Evolutionary conservation across 2,888 invertebrate species (phyloP), one percentile per base, ranked within the genome.

Genomic region (Metallyticus violacea): DNA sequence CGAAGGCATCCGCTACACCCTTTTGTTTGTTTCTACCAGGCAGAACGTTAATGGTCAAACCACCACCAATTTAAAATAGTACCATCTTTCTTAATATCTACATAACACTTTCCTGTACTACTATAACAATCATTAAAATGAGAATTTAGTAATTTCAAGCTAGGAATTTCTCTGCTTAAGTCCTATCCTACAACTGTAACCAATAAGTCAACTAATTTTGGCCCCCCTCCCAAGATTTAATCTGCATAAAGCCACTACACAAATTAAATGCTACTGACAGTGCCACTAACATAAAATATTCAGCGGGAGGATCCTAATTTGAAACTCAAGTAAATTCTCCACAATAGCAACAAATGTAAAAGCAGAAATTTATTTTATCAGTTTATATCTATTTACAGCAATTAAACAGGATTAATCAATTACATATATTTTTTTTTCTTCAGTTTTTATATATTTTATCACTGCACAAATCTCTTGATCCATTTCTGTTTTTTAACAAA

Each of bases 31-130:
- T 83, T 15, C n/a, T 27, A 83, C 62, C 82, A 81, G 29, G 40
- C 40, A 81, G 22, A 22, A 28, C 40, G 40, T 81, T 81, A 81
- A 81, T 40, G 29, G 27, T 81, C 40, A 29, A 30, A 81, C 81
- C 81, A 30, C 81, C 81, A 81, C 81, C 81, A 26, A 40, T 81
- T 40, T 81, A 81, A 81, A 81, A 81, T 30, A 81, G n/a, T n/a
- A 62, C 40, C 40, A 62, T 62, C 76, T 83, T 76, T 27, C 9
- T 26, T 76, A 62, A 22, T 26, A 83, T 62, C 82, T 83, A 83
- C 76, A 83, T 83, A 83, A 83, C 82, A 83, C 76, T 26, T 83
- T 27, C 25, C 28, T 7, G n/a, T n/a, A n/a, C n/a, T n/a, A n/a
- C 30, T 40, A 83, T 76, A 62, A 76, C 76, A 83, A 83, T 25